Evolutionary conservation across 2,113 vertebrate genomes (phyloP), one percentile per base, ranked within the genome.

Genomic region (Antechinus flavipes): DNA sequence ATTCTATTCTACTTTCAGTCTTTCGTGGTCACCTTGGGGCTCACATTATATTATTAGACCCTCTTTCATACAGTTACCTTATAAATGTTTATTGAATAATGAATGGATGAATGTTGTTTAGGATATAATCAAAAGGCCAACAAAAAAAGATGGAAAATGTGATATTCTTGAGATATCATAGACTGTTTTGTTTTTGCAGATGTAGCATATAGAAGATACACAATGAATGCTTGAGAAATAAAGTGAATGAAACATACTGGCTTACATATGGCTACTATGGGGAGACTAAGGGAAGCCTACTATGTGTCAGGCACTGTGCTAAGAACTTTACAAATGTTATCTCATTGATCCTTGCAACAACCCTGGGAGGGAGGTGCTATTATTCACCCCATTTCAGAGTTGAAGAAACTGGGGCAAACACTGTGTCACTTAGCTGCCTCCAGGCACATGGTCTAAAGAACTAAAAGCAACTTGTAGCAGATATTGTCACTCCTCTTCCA

Each of bases 401-500:
- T 93, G 56, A 26, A 47, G 61, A 55, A 90, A 93, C 50, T 0
- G 35, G 1, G 8, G 0, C 23, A 27, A 2, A n/a, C 61, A 16
- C 91, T 90, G 54, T 27, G 8, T 76, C 23, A 91, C 12, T 22
- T 92, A 5, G 46, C 9, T 95, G 93, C 19, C 54, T 46, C 26
- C 93, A 52, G 58, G 56, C 93, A 93, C 9, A 35, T 97, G 92
- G 11, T 49, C 55, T 47, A 54, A 91, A 27, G 92, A 90, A 49
- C 52, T 68, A 93, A 96, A 91, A 0, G 0, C 53, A 91, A 54
- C 27, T 54, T 30, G 95, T 54, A 46, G 19, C 9, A 55, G 96
- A 22, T 94, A 35, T 56, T 93, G 94, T 56, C 30, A 27, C 90
- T 92, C 58, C 49, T 47, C 9, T 94, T 95, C 91, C 93, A 68